These are phyloP conservation scores for Danio jaintianensis DNA, from an alignment of 2,797 vertebrate species.

Conservation along the genomic window DNA sequence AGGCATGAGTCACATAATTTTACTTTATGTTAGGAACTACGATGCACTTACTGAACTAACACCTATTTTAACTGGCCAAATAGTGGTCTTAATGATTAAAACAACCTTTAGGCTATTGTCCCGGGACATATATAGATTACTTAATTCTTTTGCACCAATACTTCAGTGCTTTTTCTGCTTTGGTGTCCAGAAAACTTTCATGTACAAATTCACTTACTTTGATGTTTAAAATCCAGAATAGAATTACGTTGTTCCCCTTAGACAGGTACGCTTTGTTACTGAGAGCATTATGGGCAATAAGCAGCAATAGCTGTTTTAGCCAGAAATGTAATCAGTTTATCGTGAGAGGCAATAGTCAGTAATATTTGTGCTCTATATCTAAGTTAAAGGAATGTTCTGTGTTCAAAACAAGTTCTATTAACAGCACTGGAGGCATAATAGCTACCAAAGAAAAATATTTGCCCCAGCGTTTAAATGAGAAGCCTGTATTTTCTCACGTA, in stretches of 20 bases:
- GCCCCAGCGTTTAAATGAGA: neutral
- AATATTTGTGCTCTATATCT: neutral
- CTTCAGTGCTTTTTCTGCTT: neutral
- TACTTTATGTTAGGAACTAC: conserved; percentile 6
- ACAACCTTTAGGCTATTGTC: neutral
- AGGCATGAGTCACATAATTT: conserved; percentile 26
- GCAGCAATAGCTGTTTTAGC: neutral
- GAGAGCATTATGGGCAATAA: neutral
- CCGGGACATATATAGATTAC: conserved; percentile 13
- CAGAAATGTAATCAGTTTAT: conserved; percentile 14
- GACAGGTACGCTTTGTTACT: conserved; percentile 19
- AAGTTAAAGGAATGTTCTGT: neutral
- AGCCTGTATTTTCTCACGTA: neutral
- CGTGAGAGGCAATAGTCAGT: conserved; percentile 5
- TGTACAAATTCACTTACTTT: neutral
- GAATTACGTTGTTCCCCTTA: neutral
- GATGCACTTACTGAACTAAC: neutral
- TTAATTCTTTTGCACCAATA: neutral
- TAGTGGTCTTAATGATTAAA: conserved; percentile 1
- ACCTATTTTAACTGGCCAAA: conserved; percentile 14
- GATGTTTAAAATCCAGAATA: neutral
- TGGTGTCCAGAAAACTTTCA: neutral
- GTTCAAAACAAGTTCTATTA: neutral
- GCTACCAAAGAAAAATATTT: neutral
- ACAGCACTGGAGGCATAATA: neutral